A percentile compares a stretch with the other conserved stretches of the same genome.
Conservation (phyloP, 1,140 invertebrate genomes). For the Anastrepha ludens region DNA sequence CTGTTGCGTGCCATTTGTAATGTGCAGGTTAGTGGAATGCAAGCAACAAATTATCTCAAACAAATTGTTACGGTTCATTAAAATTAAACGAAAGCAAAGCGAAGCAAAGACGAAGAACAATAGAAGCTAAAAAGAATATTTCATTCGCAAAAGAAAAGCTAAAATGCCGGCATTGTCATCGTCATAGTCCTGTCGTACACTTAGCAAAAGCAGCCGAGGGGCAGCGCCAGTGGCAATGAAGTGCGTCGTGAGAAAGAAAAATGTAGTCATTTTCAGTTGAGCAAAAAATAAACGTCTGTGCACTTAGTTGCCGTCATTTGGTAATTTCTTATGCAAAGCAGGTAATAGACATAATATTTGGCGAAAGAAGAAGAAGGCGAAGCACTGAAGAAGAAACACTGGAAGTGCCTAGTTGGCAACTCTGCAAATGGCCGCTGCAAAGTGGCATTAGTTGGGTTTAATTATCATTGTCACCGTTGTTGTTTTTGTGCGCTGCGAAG, state of each 20-base stretch:
- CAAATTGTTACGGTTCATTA: slow-evolving; percentile 73
- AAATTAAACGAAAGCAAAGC: slow-evolving; percentile 67
- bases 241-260: neutral
- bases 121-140: neutral
- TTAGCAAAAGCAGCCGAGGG: neutral
- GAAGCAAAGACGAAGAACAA: neutral
- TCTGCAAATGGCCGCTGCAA: neutral
- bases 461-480: neutral
- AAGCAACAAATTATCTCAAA: slow-evolving; percentile 72
- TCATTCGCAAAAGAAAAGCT: neutral
- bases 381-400: neutral
- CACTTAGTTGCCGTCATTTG: neutral
- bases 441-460: neutral
- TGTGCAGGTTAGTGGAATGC: slow-evolving; percentile 57
- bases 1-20: slow-evolving; percentile 9
- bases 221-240: neutral
- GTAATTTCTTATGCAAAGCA: slow-evolving; percentile 18
- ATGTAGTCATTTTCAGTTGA: neutral
- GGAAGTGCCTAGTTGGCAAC: neutral
- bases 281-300: neutral
- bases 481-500: too few species aligned
- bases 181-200: too few species aligned
- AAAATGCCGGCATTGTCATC: neutral
- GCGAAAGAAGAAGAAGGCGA: neutral
- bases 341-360: neutral